phyloP scores from a whole-genome alignment of 2,797 vertebrate genomes.

The Ispidina lecontei region DNA sequence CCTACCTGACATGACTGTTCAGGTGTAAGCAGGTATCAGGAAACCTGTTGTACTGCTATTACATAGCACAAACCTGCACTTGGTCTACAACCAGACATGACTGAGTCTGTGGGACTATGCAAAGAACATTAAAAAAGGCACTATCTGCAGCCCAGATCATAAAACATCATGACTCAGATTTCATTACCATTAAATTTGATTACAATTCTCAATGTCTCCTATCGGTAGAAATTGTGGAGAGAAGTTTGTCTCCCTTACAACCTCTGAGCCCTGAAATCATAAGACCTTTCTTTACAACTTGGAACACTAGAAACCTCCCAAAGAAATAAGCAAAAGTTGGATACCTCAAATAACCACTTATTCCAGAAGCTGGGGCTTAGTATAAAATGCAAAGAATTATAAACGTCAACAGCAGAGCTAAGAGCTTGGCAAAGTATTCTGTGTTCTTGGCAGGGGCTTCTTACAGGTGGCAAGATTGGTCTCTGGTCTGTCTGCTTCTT shows the following conservation, averaged over 20 bases:
- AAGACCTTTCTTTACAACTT: not conserved
- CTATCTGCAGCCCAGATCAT: not conserved
- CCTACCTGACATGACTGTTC: not conserved
- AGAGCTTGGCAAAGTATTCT: not conserved
- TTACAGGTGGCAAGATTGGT: not conserved
- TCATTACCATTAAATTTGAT: slow-evolving; percentile 45
- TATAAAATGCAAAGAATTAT: not conserved
- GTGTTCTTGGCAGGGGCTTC: not conserved
- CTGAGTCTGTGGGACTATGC: slow-evolving; percentile 1
- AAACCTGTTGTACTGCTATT: slow-evolving; percentile 21
- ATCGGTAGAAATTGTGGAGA: not conserved
- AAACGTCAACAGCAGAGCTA: not conserved
- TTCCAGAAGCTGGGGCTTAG: not conserved
- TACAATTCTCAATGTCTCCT: slow-evolving; percentile 1
- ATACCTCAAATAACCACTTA: not conserved
- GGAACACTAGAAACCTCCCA: not conserved
- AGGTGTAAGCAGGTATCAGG: not conserved
- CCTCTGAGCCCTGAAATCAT: not conserved
- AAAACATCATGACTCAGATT: slow-evolving; percentile 19
- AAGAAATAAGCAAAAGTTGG: not conserved
- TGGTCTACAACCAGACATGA: not conserved
- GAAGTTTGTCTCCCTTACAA: not conserved
- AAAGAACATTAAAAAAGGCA: slow-evolving; percentile 2
- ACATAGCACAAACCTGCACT: not conserved
- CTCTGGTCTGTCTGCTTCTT: not conserved